These are phyloP conservation scores for Apodemia hepburni DNA, from an alignment of 2,888 invertebrate genomes.

Conservation along the genomic window DNA sequence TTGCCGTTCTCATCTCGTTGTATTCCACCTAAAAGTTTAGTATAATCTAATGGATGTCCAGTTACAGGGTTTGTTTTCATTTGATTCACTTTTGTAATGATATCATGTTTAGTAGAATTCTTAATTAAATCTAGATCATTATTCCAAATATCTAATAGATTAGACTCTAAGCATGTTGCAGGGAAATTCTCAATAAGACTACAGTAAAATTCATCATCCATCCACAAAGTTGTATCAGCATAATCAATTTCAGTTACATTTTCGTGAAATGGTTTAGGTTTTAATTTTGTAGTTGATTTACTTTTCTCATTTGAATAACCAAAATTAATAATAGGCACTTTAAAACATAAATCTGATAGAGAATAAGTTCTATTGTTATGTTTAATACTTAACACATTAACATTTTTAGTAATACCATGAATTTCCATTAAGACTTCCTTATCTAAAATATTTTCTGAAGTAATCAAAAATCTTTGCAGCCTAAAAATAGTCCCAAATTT, in stretches of 20 bases:
- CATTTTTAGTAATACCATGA: constrained; percentile 71
- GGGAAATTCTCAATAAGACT: constrained; percentile 81
- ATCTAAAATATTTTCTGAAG: constrained; percentile 83
- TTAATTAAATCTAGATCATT: constrained; percentile 76
- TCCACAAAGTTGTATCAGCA: constrained; percentile 79
- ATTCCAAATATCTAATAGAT: constrained; percentile 86
- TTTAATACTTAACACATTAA: constrained; percentile 56
- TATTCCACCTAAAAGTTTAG: too few species aligned
- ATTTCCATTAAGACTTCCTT: constrained; percentile 78
- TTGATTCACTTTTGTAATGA: constrained; percentile 81
- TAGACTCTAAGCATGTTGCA: constrained; percentile 81
- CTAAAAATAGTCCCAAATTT: constrained; percentile 83
- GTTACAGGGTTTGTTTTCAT: constrained; percentile 81
- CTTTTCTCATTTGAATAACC: constrained; percentile 40
- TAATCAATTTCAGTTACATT: constrained; percentile 46
- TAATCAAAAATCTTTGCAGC: constrained; percentile 81
- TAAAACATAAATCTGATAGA: constrained; percentile 60
- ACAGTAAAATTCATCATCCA: constrained; percentile 82
- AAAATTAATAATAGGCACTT: constrained; percentile 68
- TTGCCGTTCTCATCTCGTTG: too few species aligned
- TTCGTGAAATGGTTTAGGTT: constrained; percentile 20
- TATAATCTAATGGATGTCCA: constrained; percentile 76
- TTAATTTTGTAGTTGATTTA: constrained; percentile 6
- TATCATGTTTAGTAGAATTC: constrained; percentile 80
- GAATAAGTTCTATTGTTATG: constrained; percentile 44